Evolutionary conservation across 2,888 invertebrate genomes (phyloP).

Genomic region (Pachliopta kotzebuea): DNA sequence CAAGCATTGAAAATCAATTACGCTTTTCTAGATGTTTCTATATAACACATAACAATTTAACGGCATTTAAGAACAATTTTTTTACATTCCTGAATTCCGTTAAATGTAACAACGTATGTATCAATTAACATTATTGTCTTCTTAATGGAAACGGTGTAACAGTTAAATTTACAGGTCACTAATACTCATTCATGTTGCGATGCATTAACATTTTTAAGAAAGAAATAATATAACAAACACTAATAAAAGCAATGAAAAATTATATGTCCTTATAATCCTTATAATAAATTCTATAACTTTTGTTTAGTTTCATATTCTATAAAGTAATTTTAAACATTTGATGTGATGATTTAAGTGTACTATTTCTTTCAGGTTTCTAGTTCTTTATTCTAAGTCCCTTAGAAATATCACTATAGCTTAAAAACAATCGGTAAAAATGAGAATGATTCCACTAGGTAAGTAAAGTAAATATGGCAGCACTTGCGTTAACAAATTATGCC

Average conservation of each 20-base stretch:
- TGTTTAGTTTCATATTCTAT: too few relatives aligned
- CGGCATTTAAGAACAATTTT: neutral
- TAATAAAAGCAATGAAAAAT: too few relatives aligned
- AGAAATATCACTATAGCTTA: constrained; percentile 5
- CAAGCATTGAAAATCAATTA: neutral
- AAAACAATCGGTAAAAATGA: constrained; percentile 16
- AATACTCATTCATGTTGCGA: neutral
- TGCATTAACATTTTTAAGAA: too few relatives aligned
- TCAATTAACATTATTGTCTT: neutral
- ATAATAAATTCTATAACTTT: too few relatives aligned
- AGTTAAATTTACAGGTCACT: neutral
- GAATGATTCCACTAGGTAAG: constrained; percentile 5
- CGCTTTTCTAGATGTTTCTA: too few relatives aligned
- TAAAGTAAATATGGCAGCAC: constrained; percentile 23
- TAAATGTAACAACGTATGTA: neutral
- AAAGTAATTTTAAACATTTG: too few relatives aligned
- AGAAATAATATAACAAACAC: too few relatives aligned
- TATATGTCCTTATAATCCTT: too few relatives aligned
- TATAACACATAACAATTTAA: too few relatives aligned
- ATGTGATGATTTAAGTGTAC: too few relatives aligned
- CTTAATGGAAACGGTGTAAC: neutral
- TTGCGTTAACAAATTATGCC: constrained; percentile 25
- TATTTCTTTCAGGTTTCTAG: neutral
- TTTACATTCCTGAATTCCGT: neutral
- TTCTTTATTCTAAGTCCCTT: neutral